Percentiles rank a stretch among this genome's conserved stretches.
phyloP scores from a whole-genome alignment of 2,888 invertebrate genomes.

The Nephrotoma flavescens region DNA sequence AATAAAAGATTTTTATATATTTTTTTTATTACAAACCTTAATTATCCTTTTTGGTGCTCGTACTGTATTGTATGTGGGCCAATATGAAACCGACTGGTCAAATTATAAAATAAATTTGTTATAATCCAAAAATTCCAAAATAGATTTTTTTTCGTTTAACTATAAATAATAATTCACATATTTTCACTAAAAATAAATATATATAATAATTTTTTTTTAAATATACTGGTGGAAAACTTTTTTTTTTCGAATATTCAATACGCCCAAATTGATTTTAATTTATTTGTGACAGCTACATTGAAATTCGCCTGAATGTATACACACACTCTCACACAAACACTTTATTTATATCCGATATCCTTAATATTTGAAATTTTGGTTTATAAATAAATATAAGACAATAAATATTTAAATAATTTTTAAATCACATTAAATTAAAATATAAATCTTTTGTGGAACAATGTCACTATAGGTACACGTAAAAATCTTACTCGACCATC shows the following conservation, averaged over 20 bases:
- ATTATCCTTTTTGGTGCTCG: not conserved
- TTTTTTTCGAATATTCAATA: not conserved
- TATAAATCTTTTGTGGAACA: not conserved
- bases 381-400: not conserved
- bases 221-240: not conserved
- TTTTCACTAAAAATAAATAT: not conserved
- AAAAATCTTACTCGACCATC: not conserved
- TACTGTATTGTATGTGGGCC: not conserved
- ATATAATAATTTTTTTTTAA: not conserved
- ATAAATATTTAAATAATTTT: not conserved
- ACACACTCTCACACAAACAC: not conserved
- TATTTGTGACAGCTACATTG: not conserved
- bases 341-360: not conserved
- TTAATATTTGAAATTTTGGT: not conserved
- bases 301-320: not conserved
- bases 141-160: not conserved
- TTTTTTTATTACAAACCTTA: not conserved
- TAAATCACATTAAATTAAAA: not conserved
- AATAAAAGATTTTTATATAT: not conserved
- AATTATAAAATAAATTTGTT: not conserved
- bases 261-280: not conserved
- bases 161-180: not conserved
- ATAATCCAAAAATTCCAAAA: not conserved
- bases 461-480: not conserved
- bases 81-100: not conserved